Evolutionary conservation across 2,113 vertebrate species (phyloP), one percentile per base, ranked within the genome.

Genomic region (Misgurnus anguillicaudatus): DNA sequence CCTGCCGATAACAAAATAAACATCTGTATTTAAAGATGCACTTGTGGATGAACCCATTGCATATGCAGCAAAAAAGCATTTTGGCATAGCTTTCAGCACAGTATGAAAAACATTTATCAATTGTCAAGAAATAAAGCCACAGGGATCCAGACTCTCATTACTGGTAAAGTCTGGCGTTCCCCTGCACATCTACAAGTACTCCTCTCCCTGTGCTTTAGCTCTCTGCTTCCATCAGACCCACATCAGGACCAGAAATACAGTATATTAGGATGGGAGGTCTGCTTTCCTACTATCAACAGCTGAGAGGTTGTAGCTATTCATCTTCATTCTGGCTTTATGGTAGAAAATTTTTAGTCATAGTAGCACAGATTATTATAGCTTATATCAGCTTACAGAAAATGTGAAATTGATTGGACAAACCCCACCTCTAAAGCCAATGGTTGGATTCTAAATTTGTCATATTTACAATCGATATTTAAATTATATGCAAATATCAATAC

Each of bases 71-170:
- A 9, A 9, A 53, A 45, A 21, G 19, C 19, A 53, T 64, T 14
- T 51, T 6, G 31, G 78, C 10, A 1, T 53, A 62, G 19, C 14
- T 51, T 72, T 79, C 3, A 21, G 38, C n/a, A 19, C 11, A 21
- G 19, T 65, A 51, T 31, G 70, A 75, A 67, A 75, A 69, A 8
- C 64, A 83, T 75, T 75, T 47, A 79, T 79, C 70, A 83, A 47
- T 64, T 64, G 45, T 74, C 67, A 69, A 51, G 69, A 17, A 80
- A 65, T 19, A 41, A 11, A 39, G 58, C 63, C 53, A 55, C 62
- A 78, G 68, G 47, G 31, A 61, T 70, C 75, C 11, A 65, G 7
- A 68, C 4, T 80, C 53, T 75, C 47, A 71, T 48, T 82, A 67
- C 10, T 63, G 48, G 5, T 73, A 60, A 66, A 60, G 60, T 69